Percentiles rank a stretch among this genome's conserved stretches.
These are phyloP conservation scores for Idaea aversata DNA, from an alignment of 2,888 invertebrate genomes.

Conservation along the genomic window DNA sequence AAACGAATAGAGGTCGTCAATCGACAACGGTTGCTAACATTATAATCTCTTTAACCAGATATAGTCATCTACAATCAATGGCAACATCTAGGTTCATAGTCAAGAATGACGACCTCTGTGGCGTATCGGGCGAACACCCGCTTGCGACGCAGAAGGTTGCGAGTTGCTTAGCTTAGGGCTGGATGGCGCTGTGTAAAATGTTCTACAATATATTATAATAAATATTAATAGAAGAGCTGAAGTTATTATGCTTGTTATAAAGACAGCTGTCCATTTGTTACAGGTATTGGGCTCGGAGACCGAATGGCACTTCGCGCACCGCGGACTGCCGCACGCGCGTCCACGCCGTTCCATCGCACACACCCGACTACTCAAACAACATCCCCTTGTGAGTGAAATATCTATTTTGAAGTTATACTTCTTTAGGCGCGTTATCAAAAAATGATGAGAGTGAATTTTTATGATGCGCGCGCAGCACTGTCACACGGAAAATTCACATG, in stretches of 20 bases:
- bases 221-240: slow-evolving; percentile 3
- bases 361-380: slow-evolving; percentile 91
- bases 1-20: too few relatives aligned
- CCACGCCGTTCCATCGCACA: slow-evolving; percentile 94
- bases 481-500: too few relatives aligned
- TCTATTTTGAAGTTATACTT: not conserved
- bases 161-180: too few relatives aligned
- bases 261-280: slow-evolving; percentile 35
- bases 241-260: not conserved
- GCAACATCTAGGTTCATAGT: slow-evolving; percentile 37
- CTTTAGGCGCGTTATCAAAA: too few relatives aligned
- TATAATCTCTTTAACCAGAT: too few relatives aligned
- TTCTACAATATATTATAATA: too few relatives aligned
- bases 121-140: too few relatives aligned
- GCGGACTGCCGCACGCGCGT: slow-evolving; percentile 93
- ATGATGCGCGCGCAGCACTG: too few relatives aligned
- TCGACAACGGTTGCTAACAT: too few relatives aligned
- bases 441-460: too few relatives aligned
- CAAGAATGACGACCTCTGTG: slow-evolving; percentile 10
- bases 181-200: too few relatives aligned
- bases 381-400: slow-evolving; percentile 90
- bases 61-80: slow-evolving; percentile 37
- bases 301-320: slow-evolving; percentile 97
- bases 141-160: too few relatives aligned
- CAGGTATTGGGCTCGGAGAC: slow-evolving; percentile 93